These are phyloP conservation scores for Adoxophyes honmai DNA, from an alignment of 1,140 invertebrate genomes.

Conservation along the genomic window DNA sequence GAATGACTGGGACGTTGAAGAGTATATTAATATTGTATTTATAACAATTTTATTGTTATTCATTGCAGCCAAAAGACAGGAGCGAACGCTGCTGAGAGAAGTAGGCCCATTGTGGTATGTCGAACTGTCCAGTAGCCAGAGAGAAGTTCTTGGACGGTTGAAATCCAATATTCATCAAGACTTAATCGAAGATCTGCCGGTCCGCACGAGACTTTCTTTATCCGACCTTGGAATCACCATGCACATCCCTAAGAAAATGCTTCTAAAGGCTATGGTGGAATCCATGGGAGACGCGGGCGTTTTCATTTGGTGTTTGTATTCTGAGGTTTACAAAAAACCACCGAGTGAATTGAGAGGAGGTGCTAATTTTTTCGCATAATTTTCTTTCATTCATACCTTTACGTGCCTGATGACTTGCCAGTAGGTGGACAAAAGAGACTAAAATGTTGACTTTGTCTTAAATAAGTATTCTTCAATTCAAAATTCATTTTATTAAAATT, in stretches of 20 bases:
- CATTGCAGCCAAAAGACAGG: slow-evolving; percentile 31
- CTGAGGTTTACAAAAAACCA: slow-evolving; percentile 45
- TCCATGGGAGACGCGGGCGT: slow-evolving; percentile 52
- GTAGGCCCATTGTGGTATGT: slow-evolving; percentile 55
- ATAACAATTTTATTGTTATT: slow-evolving; percentile 16
- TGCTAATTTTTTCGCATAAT: slow-evolving; percentile 21
- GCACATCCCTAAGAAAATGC: slow-evolving; percentile 36
- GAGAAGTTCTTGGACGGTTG: slow-evolving; percentile 37
- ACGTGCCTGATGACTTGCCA: too few species aligned
- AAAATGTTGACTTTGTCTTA: too few species aligned
- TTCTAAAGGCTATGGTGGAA: slow-evolving; percentile 53
- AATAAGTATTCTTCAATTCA: too few species aligned
- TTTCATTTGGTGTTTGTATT: slow-evolving; percentile 62
- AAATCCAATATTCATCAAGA: slow-evolving; percentile 59
- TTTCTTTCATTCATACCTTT: too few species aligned
- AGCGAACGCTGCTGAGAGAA: slow-evolving; percentile 39
- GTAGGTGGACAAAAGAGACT: too few species aligned
- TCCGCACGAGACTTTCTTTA: slow-evolving; percentile 42
- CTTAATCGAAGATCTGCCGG: slow-evolving; percentile 51
- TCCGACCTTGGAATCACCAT: slow-evolving; percentile 55
- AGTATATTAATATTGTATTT: too few species aligned
- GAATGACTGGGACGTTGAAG: too few species aligned
- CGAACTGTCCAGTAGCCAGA: slow-evolving; percentile 51
- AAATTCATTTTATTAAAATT: too few species aligned
- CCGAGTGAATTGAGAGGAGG: slow-evolving; percentile 45